phyloP scores from a whole-genome alignment of 2,888 invertebrate species.

The Drosophila paranaensis region DNA sequence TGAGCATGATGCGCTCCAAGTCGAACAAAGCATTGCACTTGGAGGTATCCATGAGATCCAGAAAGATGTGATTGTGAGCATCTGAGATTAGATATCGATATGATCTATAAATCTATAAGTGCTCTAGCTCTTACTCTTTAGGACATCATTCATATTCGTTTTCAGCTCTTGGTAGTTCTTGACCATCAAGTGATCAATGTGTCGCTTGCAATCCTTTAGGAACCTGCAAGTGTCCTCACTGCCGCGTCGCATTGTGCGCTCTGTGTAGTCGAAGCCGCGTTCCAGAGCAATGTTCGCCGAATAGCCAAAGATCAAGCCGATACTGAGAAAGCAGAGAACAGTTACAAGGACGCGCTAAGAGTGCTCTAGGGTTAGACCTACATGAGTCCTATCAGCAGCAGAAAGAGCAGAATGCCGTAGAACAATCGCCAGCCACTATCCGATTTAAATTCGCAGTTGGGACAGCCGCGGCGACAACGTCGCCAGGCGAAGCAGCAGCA shows the following conservation, averaged over 20 bases:
- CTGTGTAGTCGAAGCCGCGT: constrained; percentile 88
- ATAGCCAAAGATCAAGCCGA: constrained; percentile 85
- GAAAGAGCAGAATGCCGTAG: constrained; percentile 91
- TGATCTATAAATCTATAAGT: no score
- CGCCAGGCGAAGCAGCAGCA: constrained; percentile 95
- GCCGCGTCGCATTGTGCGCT: constrained; percentile 87
- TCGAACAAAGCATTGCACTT: constrained; percentile 91
- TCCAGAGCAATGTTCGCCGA: constrained; percentile 94
- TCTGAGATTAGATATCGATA: constrained; percentile 49
- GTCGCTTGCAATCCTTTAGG: constrained; percentile 89
- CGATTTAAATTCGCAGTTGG: constrained; percentile 91
- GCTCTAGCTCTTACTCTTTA: constrained; percentile 86
- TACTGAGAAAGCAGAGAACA: no score
- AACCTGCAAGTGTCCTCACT: constrained; percentile 89
- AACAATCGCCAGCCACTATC: constrained; percentile 91
- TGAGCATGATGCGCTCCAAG: constrained; percentile 89
- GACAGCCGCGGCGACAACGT: constrained; percentile 88
- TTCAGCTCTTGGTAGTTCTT: constrained; percentile 91
- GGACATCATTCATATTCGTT: constrained; percentile 87
- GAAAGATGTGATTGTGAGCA: constrained; percentile 87
- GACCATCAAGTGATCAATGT: constrained; percentile 90
- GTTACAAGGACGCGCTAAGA: not conserved
- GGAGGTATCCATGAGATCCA: constrained; percentile 90
- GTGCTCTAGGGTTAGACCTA: constrained; percentile 15
- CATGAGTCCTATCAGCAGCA: constrained; percentile 88